Base-by-base conservation (phyloP, 2,888 invertebrate genomes). In the Apodemia zela region DNA sequence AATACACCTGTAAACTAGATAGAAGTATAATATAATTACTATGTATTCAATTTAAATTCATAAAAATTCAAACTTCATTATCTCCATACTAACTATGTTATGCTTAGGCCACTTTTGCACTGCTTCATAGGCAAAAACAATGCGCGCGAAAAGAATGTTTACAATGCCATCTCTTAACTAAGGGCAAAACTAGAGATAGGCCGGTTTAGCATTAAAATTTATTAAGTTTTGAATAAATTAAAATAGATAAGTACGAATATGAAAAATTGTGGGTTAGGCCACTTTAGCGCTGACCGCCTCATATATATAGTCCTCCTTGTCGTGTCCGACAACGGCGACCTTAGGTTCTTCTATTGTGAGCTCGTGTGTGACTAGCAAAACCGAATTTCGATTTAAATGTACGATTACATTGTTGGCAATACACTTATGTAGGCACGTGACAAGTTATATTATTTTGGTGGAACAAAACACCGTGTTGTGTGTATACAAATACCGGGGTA, bases 31-130 rank as follows among this genome's bases (percentile, higher is more conserved):
- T 33, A 33, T 33, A 33, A 33, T 33, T 33, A 33, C 8, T 45
- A n/a, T 45, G 45, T 45, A 15, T 45, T 45, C 45, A 45, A 45
- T 45, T 45, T 45, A 45, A 45, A 45, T 45, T 45, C 45, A 45
- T 45, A n/a, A 13, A 45, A 45, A 45, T 45, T 45, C 45, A 45
- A 45, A 45, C 45, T 2, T 45, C 45, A 45, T 45, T 15, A n/a
- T 45, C 45, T 45, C 45, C 45, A 45, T 45, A 42, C 42, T 42
- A 42, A 42, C 42, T 42, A 42, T 42, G 42, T 8, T 42, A 8
- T 8, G 42, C 42, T 42, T 4, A 42, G 42, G 42, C 42, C 42
- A 42, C 42, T 42, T 42, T 7, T 4, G 42, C 10, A 8, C 42
- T 42, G 42, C 45, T 15, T 45, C 45, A 4, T 15, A 45, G 45